A percentile compares a stretch with the other conserved stretches of the same genome.
Conservation (phyloP, 2,888 invertebrate species). For the Spicauda simplicius region DNA sequence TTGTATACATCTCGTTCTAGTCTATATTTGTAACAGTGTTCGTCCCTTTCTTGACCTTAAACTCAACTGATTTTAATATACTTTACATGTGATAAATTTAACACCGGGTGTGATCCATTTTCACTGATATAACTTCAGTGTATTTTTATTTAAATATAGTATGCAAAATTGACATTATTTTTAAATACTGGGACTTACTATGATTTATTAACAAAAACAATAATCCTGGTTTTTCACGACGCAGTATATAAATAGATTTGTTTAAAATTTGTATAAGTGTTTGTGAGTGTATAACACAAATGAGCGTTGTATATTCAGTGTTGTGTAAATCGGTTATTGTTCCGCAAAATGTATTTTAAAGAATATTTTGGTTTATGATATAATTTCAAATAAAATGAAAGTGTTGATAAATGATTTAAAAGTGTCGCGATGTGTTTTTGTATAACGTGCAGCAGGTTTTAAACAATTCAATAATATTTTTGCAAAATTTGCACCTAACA, state of each 20-base stretch:
- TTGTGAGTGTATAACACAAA: no score
- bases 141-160: neutral
- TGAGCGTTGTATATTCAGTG: neutral
- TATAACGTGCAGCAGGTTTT: constrained; percentile 74
- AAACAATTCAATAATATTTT: constrained; percentile 69
- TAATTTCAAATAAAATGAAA: constrained; percentile 3
- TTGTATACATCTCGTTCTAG: constrained; percentile 56
- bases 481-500: constrained; percentile 75
- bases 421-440: constrained; percentile 56
- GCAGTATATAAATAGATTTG: constrained; percentile 13
- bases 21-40: constrained; percentile 44
- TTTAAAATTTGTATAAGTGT: neutral
- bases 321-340: constrained; percentile 17
- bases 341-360: constrained; percentile 17
- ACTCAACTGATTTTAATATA: constrained; percentile 59
- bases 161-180: no score
- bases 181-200: neutral
- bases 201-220: neutral
- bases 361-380: neutral
- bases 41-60: constrained; percentile 75
- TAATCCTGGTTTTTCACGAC: neutral
- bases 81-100: constrained; percentile 47
- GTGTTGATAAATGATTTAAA: constrained; percentile 4
- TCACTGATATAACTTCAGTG: neutral
- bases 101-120: neutral